These are phyloP conservation scores for Rotaria sp. DNA, from an alignment of 2,888 invertebrate genomes.

Conservation along the genomic window DNA sequence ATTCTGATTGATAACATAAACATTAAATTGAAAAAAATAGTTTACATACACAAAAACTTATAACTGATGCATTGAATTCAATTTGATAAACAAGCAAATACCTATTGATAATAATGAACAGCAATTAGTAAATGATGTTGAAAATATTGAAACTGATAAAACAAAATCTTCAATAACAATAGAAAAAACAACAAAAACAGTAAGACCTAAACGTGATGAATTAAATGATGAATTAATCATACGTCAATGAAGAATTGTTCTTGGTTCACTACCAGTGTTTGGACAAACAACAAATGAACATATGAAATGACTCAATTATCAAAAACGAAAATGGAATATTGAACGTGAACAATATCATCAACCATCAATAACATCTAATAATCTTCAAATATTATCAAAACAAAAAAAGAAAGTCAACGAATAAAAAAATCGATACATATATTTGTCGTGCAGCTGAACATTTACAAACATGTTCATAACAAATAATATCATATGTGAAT, in stretches of 20 bases:
- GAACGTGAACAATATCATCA: conserved; percentile 66
- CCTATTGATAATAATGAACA: conserved; percentile 67
- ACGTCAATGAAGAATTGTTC: too few relatives aligned
- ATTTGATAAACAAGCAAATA: conserved; percentile 68
- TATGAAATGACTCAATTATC: too few relatives aligned
- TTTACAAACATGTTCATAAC: conserved; percentile 32
- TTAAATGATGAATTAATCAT: too few relatives aligned
- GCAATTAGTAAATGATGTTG: conserved; percentile 41
- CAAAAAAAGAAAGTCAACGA: background rate
- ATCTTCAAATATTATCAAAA: background rate
- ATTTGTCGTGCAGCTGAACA: conserved; percentile 25
- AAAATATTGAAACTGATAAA: conserved; percentile 44
- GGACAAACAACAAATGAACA: too few relatives aligned
- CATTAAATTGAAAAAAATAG: conserved; percentile 83
- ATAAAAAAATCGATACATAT: conserved; percentile 35
- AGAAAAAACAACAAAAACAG: conserved; percentile 44
- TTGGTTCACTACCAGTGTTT: too few relatives aligned
- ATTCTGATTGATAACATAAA: conserved; percentile 96
- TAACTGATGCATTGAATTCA: conserved; percentile 32
- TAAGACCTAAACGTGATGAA: conserved; percentile 31
- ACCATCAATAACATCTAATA: background rate
- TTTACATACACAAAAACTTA: conserved; percentile 68
- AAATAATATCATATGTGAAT: conserved; percentile 61
- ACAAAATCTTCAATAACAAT: background rate
- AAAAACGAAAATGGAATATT: too few relatives aligned